Percentiles rank a stretch among this genome's conserved stretches.
Evolutionary conservation across 2,113 vertebrate genomes (phyloP).

Genomic region (Apodemus sylvaticus): DNA sequence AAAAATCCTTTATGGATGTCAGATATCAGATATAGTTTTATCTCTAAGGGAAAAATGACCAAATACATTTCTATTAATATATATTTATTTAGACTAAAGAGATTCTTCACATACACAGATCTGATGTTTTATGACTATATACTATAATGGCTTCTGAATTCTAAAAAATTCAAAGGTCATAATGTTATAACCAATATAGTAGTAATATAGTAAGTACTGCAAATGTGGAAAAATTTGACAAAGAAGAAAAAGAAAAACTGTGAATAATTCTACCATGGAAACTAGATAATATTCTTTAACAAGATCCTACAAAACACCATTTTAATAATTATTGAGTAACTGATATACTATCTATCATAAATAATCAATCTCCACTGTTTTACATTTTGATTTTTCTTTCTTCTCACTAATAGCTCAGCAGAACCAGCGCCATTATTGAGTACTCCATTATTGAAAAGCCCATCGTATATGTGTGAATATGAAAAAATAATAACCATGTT

Average conservation of each 20-base stretch:
- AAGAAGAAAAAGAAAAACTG: not conserved
- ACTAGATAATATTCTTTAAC: not conserved
- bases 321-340: not conserved
- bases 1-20: not conserved
- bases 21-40: not conserved
- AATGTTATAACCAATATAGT: not conserved
- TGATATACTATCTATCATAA: not conserved
- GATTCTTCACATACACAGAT: not conserved
- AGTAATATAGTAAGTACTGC: not conserved
- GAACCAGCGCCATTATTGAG: too few species aligned
- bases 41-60: not conserved
- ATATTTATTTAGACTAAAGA: not conserved
- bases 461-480: not conserved
- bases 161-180: not conserved
- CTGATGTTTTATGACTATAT: slow-evolving; percentile 7
- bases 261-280: not conserved
- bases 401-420: not conserved
- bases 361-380: not conserved
- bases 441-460: not conserved
- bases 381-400: slow-evolving; percentile 10
- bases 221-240: not conserved
- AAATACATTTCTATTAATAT: not conserved
- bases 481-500: not conserved
- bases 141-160: not conserved
- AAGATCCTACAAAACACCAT: not conserved